These are phyloP conservation scores for Bombyx mandarina DNA, from an alignment of 1,140 invertebrate genomes.

Conservation along the genomic window DNA sequence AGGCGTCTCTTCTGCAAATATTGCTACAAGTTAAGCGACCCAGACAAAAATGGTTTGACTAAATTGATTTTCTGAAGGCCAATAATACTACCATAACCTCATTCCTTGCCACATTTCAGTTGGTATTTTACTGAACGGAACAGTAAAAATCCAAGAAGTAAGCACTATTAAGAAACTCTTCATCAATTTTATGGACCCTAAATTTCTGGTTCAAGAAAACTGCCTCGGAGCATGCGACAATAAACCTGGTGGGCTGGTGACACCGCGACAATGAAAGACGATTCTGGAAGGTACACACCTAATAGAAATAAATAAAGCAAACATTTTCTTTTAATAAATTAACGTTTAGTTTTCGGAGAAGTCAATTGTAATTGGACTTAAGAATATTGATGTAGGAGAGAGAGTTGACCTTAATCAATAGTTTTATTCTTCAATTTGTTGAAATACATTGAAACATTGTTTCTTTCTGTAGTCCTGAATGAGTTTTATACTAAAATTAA, in stretches of 20 bases:
- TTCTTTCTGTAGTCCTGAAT: too few species aligned
- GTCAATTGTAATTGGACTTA: too few species aligned
- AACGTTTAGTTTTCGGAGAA: neutral
- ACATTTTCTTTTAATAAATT: conserved; percentile 5
- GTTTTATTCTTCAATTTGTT: too few species aligned
- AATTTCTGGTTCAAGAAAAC: conserved; percentile 51
- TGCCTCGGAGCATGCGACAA: conserved; percentile 46
- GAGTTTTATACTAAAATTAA: too few species aligned
- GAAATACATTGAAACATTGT: too few species aligned
- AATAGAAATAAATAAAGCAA: conserved; percentile 18
- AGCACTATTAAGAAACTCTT: conserved; percentile 45
- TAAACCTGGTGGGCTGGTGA: conserved; percentile 44
- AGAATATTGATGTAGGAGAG: too few species aligned
- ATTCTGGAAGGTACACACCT: conserved; percentile 19
- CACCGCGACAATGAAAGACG: conserved; percentile 41
- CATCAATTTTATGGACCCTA: conserved; percentile 60
- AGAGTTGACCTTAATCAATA: too few species aligned
- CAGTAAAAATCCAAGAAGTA: conserved; percentile 20
- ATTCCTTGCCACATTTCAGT: conserved; percentile 2
- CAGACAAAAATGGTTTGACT: conserved; percentile 40
- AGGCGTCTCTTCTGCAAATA: conserved; percentile 44
- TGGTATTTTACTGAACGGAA: too few species aligned
- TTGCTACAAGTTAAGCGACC: conserved; percentile 36
- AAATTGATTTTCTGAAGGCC: conserved; percentile 35
- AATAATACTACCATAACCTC: conserved; percentile 14